These are phyloP conservation scores for Neoniphon sammara DNA, from an alignment of 2,797 vertebrate genomes.

Conservation along the genomic window DNA sequence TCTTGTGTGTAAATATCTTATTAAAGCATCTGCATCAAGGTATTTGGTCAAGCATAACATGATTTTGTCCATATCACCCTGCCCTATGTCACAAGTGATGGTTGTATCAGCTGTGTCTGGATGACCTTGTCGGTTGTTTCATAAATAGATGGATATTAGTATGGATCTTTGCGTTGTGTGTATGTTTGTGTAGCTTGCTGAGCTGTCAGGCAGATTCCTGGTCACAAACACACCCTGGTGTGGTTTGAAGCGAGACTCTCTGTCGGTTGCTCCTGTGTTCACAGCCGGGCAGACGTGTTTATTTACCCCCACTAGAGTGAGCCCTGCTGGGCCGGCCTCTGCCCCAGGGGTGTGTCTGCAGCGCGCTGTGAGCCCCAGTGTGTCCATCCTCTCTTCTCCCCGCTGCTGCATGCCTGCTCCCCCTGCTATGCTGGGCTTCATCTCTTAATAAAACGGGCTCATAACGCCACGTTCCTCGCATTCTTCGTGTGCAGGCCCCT, in stretches of 20 bases:
- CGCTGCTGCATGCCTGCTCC: conserved; percentile 58
- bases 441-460: conserved; percentile 73
- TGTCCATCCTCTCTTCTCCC: conserved; percentile 48
- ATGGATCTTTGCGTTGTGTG: conserved; percentile 23
- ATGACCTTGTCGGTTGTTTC: conserved; percentile 27
- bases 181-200: conserved; percentile 16
- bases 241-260: conserved; percentile 68
- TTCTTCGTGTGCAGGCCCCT: conserved; percentile 69
- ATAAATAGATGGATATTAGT: conserved; percentile 23
- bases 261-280: conserved; percentile 40
- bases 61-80: too few relatives aligned
- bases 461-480: conserved; percentile 73
- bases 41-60: too few relatives aligned
- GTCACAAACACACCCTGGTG: conserved; percentile 67
- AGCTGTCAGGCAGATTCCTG: conserved; percentile 57
- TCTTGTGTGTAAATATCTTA: too few relatives aligned
- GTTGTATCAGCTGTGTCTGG: conserved; percentile 28
- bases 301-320: conserved; percentile 62
- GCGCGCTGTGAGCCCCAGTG: conserved; percentile 50
- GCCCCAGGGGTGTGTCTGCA: conserved; percentile 60
- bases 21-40: too few relatives aligned
- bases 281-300: conserved; percentile 62
- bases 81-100: conserved; percentile 31
- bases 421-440: conserved; percentile 49
- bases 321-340: conserved; percentile 62